These are phyloP conservation scores for Pogonocichla stellata DNA, from an alignment of 2,113 vertebrate species.

Conservation along the genomic window DNA sequence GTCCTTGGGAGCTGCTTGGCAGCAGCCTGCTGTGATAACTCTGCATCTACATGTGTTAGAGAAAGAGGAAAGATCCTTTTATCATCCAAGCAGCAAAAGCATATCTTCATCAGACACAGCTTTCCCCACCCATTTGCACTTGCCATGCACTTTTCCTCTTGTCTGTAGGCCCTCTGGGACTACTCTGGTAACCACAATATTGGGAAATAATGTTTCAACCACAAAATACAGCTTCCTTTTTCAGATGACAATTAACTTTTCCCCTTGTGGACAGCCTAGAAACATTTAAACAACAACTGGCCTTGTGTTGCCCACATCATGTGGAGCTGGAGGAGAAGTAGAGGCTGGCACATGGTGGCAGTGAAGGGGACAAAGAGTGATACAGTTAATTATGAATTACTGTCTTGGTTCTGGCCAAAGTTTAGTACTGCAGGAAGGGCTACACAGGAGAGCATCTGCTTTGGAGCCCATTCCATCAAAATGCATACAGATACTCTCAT, in stretches of 20 bases:
- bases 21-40: not conserved
- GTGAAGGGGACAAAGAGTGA: not conserved
- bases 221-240: conserved; percentile 26
- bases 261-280: not conserved
- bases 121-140: not conserved
- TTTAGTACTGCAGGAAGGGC: not conserved
- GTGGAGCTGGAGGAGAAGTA: not conserved
- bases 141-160: not conserved
- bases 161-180: not conserved
- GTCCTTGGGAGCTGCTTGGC: not conserved
- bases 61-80: not conserved
- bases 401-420: not conserved
- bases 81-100: not conserved
- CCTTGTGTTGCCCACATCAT: not conserved
- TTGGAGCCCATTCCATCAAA: not conserved
- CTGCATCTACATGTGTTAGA: not conserved
- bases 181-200: not conserved
- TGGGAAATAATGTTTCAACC: conserved; percentile 24
- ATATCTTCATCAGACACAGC: not conserved
- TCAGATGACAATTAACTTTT: not conserved
- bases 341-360: not conserved
- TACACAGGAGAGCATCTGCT: fast-evolving
- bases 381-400: not conserved
- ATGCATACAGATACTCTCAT: not conserved
- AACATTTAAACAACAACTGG: not conserved